Base-by-base conservation (phyloP, 2,888 invertebrate genomes). In the Chydorus sphaericus region DNA sequence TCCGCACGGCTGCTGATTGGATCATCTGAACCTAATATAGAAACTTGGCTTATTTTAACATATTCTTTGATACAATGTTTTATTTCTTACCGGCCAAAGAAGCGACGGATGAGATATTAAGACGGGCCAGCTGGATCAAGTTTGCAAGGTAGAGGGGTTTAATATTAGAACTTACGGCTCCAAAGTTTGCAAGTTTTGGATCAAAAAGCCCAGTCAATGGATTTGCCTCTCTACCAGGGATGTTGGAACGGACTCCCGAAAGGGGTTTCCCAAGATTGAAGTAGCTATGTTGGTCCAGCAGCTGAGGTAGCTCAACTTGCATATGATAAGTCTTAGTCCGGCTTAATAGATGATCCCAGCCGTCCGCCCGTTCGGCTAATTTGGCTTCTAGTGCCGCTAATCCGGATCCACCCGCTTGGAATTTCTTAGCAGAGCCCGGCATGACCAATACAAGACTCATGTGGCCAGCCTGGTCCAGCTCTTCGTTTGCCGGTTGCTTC, bases 131-230 rank as follows among this genome's bases (percentile, higher is more conserved):
- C 56, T 62, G 62, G 26, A 60, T 54, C 18, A 63, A 49, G 65
- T 89, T 89, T 0, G 87, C 83, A n/a, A 90, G 71, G 65, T 81
- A 82, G 5, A 91, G 75, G 63, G 87, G 87, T 61, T 83, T 83
- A 1, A 83, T 80, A 1, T 89, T 88, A 61, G 86, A 90, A n/a
- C n/a, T n/a, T 52, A 90, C 72, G 0, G 89, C 90, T 37, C 83
- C 80, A 54, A 90, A 75, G 68, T 90, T 87, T 2, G 90, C 90
- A 60, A 80, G 79, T 28, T 79, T 78, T 0, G 81, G 75, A 62
- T 80, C 78, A 66, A 89, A 89, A 14, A 90, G 70, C 53, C 30
- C 18, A 10, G 48, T 48, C 31, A 55, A 33, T 8, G 18, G 18
- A 3, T 31, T 18, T 14, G 26, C 18, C 20, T 11, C 30, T 10